Base-by-base conservation (phyloP, 2,797 vertebrate species). In the Periparus ater region DNA sequence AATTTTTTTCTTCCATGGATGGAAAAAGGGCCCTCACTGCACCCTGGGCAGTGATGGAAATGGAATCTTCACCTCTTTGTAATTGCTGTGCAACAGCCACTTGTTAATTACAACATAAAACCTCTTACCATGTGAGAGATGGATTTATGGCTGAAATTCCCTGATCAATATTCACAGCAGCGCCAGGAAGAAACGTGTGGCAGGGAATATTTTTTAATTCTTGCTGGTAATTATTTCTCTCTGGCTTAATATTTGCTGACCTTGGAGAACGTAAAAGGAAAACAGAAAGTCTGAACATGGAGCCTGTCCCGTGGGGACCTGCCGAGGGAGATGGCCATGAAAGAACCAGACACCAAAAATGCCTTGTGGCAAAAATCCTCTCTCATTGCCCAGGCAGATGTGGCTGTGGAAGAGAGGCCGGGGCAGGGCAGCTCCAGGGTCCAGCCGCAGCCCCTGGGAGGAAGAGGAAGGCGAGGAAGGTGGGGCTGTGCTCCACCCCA, bases 71-170 rank as follows among this genome's bases (percentile, higher is more conserved):
- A 20, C 75, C 55, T 47, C 2, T 53, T 72, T 51, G 61, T 88
- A 85, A 89, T 85, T 70, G 67, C 74, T 40, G 78, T 30, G 84
- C 85, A 67, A 53, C 9, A 84, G 42, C 66, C 70, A 11, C 68
- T 81, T 29, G 51, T 63, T 94, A 93, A 91, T 93, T 94, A 57
- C 70, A 40, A 57, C 51, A 19, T 57, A 32, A 94, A 95, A n/a
- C 76, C 83, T 91, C 81, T 89, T 51, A 13, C 57, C 20, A 0
- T 3, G 18, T n/a, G 34, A 81, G 70, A 44, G 74, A 65, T 1
- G n/a, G 89, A 65, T 94, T 94, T 94, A 83, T 62, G 92, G 94
- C 26, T 91, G 71, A 94, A 95, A 93, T 84, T 68, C 88, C 79
- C 76, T 50, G 66, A 77, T 77, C 89, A 76, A 36, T 55, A 42